A percentile compares a stretch with the other conserved stretches of the same genome.
phyloP scores from a whole-genome alignment of 2,113 vertebrate genomes.

The Manacus vitellinus region DNA sequence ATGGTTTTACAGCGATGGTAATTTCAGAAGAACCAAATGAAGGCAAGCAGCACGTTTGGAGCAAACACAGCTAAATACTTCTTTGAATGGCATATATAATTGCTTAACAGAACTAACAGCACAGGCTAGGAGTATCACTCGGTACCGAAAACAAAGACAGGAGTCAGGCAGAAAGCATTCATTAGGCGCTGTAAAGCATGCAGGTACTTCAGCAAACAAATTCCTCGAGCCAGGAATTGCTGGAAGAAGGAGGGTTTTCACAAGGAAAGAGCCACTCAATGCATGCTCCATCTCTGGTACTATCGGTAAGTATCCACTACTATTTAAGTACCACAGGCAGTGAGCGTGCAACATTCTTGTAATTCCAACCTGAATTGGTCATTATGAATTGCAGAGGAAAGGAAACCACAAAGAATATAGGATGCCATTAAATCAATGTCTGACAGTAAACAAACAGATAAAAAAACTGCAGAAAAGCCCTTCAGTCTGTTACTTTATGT shows the following conservation, averaged over 20 bases:
- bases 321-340: background rate
- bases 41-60: background rate
- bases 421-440: background rate
- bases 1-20: rapidly evolving
- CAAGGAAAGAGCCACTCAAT: background rate
- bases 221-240: background rate
- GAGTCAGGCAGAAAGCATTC: background rate
- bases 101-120: background rate
- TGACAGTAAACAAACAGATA: background rate
- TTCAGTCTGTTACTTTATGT: background rate
- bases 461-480: background rate
- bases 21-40: background rate
- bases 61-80: background rate
- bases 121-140: background rate
- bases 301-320: background rate
- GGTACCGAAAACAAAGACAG: background rate
- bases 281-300: background rate
- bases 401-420: background rate
- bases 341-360: rapidly evolving
- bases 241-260: background rate
- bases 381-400: background rate
- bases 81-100: background rate
- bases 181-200: background rate
- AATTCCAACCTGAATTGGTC: background rate
- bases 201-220: background rate